Base-by-base conservation (phyloP, 2,113 vertebrate genomes). In the Neodontobutis hainanensis region DNA sequence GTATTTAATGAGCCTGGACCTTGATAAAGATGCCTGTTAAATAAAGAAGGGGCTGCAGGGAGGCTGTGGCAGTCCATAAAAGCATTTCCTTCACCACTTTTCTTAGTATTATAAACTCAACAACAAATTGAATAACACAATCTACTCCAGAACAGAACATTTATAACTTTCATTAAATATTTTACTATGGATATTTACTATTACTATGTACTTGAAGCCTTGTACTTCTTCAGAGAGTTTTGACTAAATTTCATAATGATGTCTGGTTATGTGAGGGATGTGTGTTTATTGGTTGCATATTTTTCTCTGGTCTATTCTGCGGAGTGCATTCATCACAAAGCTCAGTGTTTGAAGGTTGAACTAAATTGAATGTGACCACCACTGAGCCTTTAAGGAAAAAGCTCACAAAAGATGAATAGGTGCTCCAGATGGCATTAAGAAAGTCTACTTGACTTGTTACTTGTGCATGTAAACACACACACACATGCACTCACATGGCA, bases 1-100 rank as follows among this genome's bases (percentile, higher is more conserved):
- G 84, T 86, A 90, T 92, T 92, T 92, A 88, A 88, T 87, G 73
- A 82, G 84, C 75, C 86, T 70, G 51, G 80, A 56, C 51, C 65
- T 73, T 80, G 78, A 85, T 81, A 65, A 81, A 87, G 85, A 88
- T 61, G 77, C 85, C 73, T 70, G 63, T 88, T 80, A 83, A 86
- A 86, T 76, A 71, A 73, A 56, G 63, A 69, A 61, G 64, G 69
- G 47, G 65, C 51, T 61, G 38, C 45, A 35, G 53, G 49, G 32
- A 11, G 16, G 61, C 40, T 34, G 27, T 19, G 8, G 9, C 42
- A 12, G 61, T 69, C 40, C 42, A 69, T 58, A 45, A 65, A 62
- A 15, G 42, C 48, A 42, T 57, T 46, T 12, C n/a, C 43, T 57
- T 34, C 57, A 45, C 47, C 14, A 10, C 35, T 2, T 43, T 11